A percentile compares a stretch with the other conserved stretches of the same genome.
phyloP scores from a whole-genome alignment of 2,888 invertebrate species.

The Leptinotarsa tumamoca region DNA sequence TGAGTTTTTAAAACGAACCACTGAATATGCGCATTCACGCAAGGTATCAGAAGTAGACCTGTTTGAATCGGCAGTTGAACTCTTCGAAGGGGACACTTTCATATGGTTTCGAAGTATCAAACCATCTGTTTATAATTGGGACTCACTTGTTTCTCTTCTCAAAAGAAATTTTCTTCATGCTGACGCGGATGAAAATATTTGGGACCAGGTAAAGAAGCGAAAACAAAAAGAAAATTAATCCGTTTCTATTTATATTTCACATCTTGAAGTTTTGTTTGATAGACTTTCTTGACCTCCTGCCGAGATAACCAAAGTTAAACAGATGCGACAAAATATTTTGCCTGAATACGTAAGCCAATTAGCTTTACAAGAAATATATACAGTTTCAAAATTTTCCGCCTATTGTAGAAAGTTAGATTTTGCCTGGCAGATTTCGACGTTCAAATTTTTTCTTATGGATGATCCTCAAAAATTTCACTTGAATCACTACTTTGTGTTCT shows the following conservation, averaged over 20 bases:
- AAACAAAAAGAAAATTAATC: slow-evolving; percentile 18
- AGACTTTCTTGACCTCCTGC: not conserved
- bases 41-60: no score
- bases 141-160: slow-evolving; percentile 13
- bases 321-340: slow-evolving; percentile 9
- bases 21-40: no score
- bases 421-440: no score
- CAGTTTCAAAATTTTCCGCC: not conserved
- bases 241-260: slow-evolving; percentile 21
- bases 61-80: no score
- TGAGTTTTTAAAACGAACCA: no score
- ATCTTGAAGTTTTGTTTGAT: slow-evolving; percentile 12
- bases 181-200: slow-evolving; percentile 23
- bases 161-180: slow-evolving; percentile 22
- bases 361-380: slow-evolving; percentile 11
- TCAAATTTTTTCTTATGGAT: no score
- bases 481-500: no score
- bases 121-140: not conserved
- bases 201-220: slow-evolving; percentile 26
- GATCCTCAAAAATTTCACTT: no score
- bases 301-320: slow-evolving; percentile 16
- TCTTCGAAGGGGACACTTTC: slow-evolving; percentile 17
- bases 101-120: slow-evolving; percentile 15
- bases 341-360: slow-evolving; percentile 4
- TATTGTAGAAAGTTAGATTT: not conserved